Evolutionary conservation across 2,113 vertebrate species (phyloP).

Genomic region (Andinoacara biseriatus): DNA sequence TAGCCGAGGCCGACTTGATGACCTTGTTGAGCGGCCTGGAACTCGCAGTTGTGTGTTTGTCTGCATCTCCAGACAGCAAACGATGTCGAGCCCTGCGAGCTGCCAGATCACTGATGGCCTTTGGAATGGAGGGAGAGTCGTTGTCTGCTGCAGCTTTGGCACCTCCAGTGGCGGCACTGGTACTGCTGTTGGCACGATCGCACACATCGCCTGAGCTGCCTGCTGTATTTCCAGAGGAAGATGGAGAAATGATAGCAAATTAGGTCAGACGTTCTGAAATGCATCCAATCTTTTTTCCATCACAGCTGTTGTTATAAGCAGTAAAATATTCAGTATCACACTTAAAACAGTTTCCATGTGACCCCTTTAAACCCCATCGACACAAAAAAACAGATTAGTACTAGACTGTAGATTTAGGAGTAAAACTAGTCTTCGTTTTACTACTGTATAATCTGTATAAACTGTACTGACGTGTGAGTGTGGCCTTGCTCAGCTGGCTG

Average conservation of each 20-base stretch:
- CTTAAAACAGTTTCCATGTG: not conserved
- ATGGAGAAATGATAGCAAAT: not conserved
- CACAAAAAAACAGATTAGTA: not conserved
- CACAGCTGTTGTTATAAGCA: not conserved
- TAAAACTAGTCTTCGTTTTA: not conserved
- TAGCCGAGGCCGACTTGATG: constrained; percentile 97
- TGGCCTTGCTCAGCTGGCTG: constrained; percentile 74
- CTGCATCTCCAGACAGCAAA: constrained; percentile 92
- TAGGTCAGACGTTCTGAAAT: not conserved
- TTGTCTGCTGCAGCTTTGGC: constrained; percentile 69
- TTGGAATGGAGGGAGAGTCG: constrained; percentile 86
- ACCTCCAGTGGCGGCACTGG: not conserved
- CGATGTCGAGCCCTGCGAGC: constrained; percentile 92
- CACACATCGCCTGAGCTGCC: constrained; percentile 81
- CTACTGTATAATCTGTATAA: not conserved
- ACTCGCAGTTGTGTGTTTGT: constrained; percentile 84
- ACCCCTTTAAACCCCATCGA: not conserved
- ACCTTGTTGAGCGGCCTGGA: constrained; percentile 94
- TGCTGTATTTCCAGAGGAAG: constrained; percentile 73
- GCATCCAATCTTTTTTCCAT: not conserved
- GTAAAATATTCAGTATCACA: not conserved
- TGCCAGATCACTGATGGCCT: constrained; percentile 95
- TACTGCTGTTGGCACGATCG: constrained; percentile 75
- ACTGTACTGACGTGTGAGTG: constrained; percentile 80
- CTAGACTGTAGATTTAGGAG: too few species aligned